Conservation (phyloP, 2,113 vertebrate genomes). For the Gymnarchus niloticus region DNA sequence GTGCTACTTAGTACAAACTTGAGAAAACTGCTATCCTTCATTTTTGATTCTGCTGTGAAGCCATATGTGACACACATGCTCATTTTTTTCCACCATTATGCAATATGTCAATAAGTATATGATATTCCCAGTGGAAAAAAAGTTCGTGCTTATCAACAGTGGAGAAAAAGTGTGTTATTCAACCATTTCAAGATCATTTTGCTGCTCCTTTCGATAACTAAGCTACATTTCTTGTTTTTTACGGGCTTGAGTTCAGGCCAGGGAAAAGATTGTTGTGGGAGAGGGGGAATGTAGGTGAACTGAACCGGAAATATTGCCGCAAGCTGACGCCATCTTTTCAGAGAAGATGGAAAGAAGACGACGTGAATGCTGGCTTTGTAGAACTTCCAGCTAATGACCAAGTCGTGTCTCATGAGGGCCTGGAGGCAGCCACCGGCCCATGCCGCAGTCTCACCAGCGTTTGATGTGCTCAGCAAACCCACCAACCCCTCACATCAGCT, state of each 20-base stretch:
- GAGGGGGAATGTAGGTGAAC: conserved; percentile 28
- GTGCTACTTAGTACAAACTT: not conserved
- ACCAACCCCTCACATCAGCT: conserved; percentile 46
- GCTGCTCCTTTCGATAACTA: too few relatives aligned
- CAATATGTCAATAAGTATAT: not conserved
- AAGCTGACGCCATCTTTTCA: conserved; percentile 52
- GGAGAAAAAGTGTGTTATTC: not conserved
- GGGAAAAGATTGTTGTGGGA: conserved; percentile 44
- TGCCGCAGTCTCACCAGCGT: conserved; percentile 34
- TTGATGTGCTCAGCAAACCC: conserved; percentile 45
- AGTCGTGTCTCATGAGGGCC: conserved; percentile 48
- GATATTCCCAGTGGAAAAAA: not conserved
- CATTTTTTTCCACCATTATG: not conserved
- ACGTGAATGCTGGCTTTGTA: conserved; percentile 51
- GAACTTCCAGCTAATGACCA: conserved; percentile 52
- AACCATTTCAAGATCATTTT: not conserved
- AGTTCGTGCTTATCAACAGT: not conserved
- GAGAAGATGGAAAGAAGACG: conserved; percentile 41
- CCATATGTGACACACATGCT: not conserved
- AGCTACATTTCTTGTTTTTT: too few relatives aligned
- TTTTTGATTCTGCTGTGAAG: not conserved
- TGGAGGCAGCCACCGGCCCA: conserved; percentile 47
- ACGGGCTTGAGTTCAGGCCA: not conserved
- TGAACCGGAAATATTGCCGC: conserved; percentile 44
- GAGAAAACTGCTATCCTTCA: not conserved